Evolutionary conservation across 2,113 vertebrate species (phyloP).

Genomic region (Pica pica): DNA sequence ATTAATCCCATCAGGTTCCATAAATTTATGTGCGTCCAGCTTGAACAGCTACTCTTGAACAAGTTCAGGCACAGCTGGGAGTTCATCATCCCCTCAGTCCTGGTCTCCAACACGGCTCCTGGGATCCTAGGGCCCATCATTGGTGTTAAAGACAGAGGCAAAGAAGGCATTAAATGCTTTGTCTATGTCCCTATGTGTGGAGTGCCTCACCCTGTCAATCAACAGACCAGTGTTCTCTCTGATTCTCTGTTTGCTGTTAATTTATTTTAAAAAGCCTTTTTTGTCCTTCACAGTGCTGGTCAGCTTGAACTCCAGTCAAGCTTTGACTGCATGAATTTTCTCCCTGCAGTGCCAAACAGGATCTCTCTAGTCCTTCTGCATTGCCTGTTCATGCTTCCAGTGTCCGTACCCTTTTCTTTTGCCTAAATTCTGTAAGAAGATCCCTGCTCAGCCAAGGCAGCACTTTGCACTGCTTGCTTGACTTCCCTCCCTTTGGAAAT

Average conservation of each 20-base stretch:
- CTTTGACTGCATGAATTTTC: not conserved
- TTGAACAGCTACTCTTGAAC: not conserved
- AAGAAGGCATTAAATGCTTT: not conserved
- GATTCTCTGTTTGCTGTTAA: not conserved
- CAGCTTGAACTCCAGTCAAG: not conserved
- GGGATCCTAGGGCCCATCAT: not conserved
- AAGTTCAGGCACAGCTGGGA: not conserved
- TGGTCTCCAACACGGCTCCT: not conserved
- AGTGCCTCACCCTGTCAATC: not conserved
- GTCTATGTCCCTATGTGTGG: not conserved
- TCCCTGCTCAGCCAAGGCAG: not conserved
- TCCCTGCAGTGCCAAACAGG: not conserved
- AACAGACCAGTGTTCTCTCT: not conserved
- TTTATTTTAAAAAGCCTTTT: not conserved
- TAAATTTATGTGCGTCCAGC: not conserved
- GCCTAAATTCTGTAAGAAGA: not conserved
- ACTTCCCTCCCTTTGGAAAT: not conserved
- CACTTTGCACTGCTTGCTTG: not conserved
- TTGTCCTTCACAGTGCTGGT: not conserved
- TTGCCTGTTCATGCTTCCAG: not conserved
- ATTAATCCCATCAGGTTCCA: not conserved
- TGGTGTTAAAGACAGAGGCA: not conserved
- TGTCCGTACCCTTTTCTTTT: not conserved
- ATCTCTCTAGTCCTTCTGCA: not conserved
- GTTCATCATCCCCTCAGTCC: not conserved